A percentile compares a stretch with the other conserved stretches of the same genome.
Conservation (phyloP, 2,888 invertebrate species). For the Auanema freiburgensis region DNA sequence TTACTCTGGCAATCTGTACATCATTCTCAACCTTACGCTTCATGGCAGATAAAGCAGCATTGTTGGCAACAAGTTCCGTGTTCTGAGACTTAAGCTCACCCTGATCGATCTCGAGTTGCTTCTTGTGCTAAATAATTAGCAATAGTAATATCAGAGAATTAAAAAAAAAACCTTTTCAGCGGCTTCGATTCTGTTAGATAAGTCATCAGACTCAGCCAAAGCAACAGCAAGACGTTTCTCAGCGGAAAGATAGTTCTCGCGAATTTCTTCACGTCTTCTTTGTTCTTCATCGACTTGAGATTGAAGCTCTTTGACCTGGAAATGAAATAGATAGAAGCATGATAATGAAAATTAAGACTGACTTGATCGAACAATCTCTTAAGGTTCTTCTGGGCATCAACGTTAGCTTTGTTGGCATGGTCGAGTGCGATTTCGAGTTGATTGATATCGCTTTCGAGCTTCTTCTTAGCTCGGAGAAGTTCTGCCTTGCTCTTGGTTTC, state of each 20-base stretch:
- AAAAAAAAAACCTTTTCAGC: slow-evolving; percentile 44
- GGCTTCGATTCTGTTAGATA: slow-evolving; percentile 93
- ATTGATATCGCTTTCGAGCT: slow-evolving; percentile 93
- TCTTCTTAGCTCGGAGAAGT: slow-evolving; percentile 90
- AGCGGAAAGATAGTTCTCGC: slow-evolving; percentile 84
- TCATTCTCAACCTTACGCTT: slow-evolving; percentile 99
- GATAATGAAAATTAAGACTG: no score
- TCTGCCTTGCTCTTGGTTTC: slow-evolving; percentile 74
- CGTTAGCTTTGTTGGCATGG: slow-evolving; percentile 86
- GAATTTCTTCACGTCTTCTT: slow-evolving; percentile 94
- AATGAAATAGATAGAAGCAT: no score
- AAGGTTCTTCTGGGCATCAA: slow-evolving; percentile 68
- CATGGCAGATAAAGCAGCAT: slow-evolving; percentile 88
- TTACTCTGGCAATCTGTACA: slow-evolving; percentile 69
- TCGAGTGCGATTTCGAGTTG: slow-evolving; percentile 98
- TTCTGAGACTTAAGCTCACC: slow-evolving; percentile 75
- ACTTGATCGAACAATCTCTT: slow-evolving; percentile 96
- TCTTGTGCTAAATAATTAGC: slow-evolving; percentile 45
- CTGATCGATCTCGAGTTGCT: slow-evolving; percentile 74
- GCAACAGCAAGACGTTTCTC: slow-evolving; percentile 75
- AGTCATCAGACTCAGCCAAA: slow-evolving; percentile 72
- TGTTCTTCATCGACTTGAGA: slow-evolving; percentile 88
- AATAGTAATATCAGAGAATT: no score
- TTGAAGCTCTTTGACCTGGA: slow-evolving; percentile 69
- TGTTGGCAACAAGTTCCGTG: slow-evolving; percentile 91